A percentile compares a stretch with the other conserved stretches of the same genome.
Conservation (phyloP, 2,888 invertebrate species). For the Dastarcus helophoroides region DNA sequence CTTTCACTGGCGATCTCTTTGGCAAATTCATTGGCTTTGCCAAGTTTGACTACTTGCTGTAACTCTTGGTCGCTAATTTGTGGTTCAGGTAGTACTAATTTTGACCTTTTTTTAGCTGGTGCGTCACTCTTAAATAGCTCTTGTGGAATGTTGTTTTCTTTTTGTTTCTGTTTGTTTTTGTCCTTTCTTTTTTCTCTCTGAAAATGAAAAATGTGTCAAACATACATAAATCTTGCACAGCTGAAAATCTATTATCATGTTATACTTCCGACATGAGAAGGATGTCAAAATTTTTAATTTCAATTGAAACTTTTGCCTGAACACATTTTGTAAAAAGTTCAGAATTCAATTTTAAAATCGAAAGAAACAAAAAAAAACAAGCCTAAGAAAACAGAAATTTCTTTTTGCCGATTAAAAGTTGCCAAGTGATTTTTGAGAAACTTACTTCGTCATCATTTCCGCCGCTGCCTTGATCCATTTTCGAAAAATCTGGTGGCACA, state of each 20-base stretch:
- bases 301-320: too few relatives aligned
- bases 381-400: too few relatives aligned
- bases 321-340: too few relatives aligned
- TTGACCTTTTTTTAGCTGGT: conserved; percentile 85
- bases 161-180: conserved; percentile 87
- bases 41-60: conserved; percentile 86
- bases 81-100: conserved; percentile 90
- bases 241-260: too few relatives aligned
- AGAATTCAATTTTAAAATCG: too few relatives aligned
- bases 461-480: conserved; percentile 81
- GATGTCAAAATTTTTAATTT: too few relatives aligned
- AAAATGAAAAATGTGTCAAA: conserved; percentile 20
- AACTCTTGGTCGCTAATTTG: conserved; percentile 92
- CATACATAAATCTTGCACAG: too few relatives aligned
- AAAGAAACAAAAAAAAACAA: too few relatives aligned
- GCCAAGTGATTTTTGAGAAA: too few relatives aligned
- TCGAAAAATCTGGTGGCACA: conserved; percentile 78
- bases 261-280: too few relatives aligned
- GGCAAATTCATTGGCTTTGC: conserved; percentile 81
- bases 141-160: conserved; percentile 89
- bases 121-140: conserved; percentile 81
- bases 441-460: too few relatives aligned
- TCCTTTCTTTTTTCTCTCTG: conserved; percentile 86
- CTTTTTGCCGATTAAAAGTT: too few relatives aligned
- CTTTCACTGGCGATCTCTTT: conserved; percentile 76